Evolutionary conservation across 1,140 invertebrate genomes (phyloP), one percentile per base, ranked within the genome.

Genomic region (fruit fly (Drosophila melanogaster)): DNA sequence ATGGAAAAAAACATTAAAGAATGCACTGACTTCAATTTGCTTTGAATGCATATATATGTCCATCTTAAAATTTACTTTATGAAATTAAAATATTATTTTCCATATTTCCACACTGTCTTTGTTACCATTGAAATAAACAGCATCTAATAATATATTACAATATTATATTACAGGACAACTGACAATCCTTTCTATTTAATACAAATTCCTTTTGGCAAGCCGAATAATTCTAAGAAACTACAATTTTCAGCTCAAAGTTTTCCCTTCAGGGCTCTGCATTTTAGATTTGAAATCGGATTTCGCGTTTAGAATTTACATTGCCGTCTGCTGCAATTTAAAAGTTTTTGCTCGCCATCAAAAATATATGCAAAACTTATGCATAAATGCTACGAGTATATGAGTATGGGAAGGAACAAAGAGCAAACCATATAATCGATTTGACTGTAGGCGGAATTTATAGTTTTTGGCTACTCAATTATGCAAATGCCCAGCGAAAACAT

Each of bases 391-490:
- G 19, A 22, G 19, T 19, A 35, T 50, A 12, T 15, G 35, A 19
- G 15, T 19, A 14, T 51, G 49, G 17, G 12, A 30, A 17, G n/a
- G 15, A 50, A 33, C 26, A 50, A 15, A 17, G 47, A 46, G n/a
- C 30, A 50, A 50, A 33, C 14, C 53, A 57, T 57, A 47, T 56
- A 57, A 65, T 47, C 22, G 43, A 40, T 65, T 49, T 57, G 54
- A 65, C 53, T 58, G 61, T 24, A 54, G 54, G 41, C 43, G 35
- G n/a, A 46, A 55, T 58, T 79, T 14, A 56, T 30, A 38, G 49
- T 62, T 73, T 74, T 74, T 12, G 58, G 50, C 53, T 56, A 43
- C 53, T 75, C 51, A 79, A 79, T 79, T 80, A 76, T 80, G 76
- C 71, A 80, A 79, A 80, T 75, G 6, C 17, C 51, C 30, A 43